These are phyloP conservation scores for Numida meleagris DNA, from an alignment of 2,113 vertebrate species.

Conservation along the genomic window DNA sequence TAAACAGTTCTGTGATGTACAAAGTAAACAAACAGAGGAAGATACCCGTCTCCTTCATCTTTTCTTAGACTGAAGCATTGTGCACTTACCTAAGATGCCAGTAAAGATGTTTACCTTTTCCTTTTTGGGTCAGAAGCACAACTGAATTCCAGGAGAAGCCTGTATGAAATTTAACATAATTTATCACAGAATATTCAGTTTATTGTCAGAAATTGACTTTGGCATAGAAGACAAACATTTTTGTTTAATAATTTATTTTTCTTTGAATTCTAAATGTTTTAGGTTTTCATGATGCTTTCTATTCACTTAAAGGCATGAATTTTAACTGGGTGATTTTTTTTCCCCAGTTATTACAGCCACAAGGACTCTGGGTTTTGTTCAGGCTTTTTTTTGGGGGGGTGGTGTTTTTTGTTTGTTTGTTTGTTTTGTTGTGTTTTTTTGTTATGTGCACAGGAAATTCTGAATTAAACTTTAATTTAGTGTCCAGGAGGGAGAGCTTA, in stretches of 20 bases:
- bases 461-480: conserved; percentile 19
- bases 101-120: background rate
- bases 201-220: background rate
- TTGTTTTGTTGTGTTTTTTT: background rate
- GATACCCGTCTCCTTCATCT: background rate
- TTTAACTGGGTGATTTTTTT: background rate
- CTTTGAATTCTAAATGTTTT: background rate
- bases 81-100: background rate
- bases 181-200: background rate
- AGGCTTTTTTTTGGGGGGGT: background rate
- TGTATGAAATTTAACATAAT: background rate
- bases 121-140: background rate
- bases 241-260: background rate
- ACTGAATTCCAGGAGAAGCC: background rate
- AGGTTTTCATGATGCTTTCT: background rate
- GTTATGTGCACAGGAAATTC: background rate
- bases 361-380: background rate
- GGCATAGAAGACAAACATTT: background rate
- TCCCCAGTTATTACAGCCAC: background rate
- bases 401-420: background rate
- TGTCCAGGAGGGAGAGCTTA: background rate
- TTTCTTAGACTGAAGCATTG: background rate
- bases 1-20: background rate
- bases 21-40: background rate
- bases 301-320: background rate